Evolutionary conservation across 2,113 vertebrate genomes (phyloP).

Genomic region (Neolamprologus toae): DNA sequence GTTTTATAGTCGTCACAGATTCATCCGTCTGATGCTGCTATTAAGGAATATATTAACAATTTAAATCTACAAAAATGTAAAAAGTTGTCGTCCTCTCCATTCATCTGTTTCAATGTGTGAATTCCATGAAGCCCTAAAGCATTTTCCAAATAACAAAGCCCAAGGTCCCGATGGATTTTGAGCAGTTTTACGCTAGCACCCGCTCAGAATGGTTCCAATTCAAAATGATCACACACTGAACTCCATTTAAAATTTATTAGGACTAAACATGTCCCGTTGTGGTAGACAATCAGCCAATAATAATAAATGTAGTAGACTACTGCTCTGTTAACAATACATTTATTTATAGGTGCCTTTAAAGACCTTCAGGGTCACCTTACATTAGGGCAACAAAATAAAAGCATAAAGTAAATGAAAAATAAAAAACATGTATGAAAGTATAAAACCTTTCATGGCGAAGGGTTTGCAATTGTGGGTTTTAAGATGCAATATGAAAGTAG

Average conservation of each 20-base stretch:
- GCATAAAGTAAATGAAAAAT: too few relatives aligned
- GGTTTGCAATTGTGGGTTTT: accelerated
- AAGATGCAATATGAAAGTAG: too few relatives aligned
- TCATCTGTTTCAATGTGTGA: not conserved
- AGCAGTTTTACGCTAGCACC: not conserved
- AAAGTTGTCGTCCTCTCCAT: not conserved
- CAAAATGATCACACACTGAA: not conserved
- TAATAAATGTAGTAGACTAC: too few relatives aligned
- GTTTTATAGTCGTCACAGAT: not conserved
- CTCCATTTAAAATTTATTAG: not conserved
- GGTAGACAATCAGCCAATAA: too few relatives aligned
- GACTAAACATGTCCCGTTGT: too few relatives aligned
- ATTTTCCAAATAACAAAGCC: not conserved
- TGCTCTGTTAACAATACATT: too few relatives aligned
- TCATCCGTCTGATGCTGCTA: not conserved
- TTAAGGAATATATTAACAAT: not conserved
- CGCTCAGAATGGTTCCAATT: not conserved
- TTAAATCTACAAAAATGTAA: not conserved
- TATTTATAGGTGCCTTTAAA: too few relatives aligned
- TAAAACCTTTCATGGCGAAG: accelerated
- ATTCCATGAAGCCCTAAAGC: not conserved
- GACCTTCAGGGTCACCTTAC: too few relatives aligned
- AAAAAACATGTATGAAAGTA: too few relatives aligned
- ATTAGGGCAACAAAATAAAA: accelerated
- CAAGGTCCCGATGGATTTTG: not conserved